Conservation (phyloP, 2,113 vertebrate species). For the Scolopax mira region DNA sequence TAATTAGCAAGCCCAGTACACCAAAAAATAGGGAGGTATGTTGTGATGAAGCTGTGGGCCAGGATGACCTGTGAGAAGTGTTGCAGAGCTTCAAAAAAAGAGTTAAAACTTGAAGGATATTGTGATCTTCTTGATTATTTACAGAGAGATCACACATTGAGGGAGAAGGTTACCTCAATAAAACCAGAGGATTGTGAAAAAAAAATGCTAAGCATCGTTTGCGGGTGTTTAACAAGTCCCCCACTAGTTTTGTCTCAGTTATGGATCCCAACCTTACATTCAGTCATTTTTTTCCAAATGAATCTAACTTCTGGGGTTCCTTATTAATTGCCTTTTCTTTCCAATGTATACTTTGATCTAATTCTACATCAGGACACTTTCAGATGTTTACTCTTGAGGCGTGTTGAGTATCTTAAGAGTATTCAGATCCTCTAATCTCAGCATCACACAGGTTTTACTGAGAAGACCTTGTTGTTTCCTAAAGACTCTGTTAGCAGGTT, state of each 20-base stretch:
- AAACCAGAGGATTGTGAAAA: neutral
- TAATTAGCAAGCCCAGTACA: neutral
- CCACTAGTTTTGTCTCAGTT: neutral
- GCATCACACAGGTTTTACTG: neutral
- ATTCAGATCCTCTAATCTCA: neutral
- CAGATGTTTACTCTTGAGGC: neutral
- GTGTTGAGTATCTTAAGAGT: neutral
- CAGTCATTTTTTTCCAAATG: neutral
- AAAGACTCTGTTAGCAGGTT: neutral
- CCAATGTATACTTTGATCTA: neutral
- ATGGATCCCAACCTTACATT: neutral
- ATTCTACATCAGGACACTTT: neutral
- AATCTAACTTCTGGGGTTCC: neutral
- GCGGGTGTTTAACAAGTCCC: neutral
- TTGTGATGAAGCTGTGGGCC: neutral
- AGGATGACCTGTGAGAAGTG: neutral
- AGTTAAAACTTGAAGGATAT: neutral
- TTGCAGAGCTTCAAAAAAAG: neutral
- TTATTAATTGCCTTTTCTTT: slow-evolving; percentile 2
- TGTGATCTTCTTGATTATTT: neutral
- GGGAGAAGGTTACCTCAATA: neutral
- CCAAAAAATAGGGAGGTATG: neutral
- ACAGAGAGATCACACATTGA: neutral
- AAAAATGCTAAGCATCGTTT: neutral
- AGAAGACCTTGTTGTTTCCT: neutral